A percentile compares a stretch with the other conserved stretches of the same genome.
These are phyloP conservation scores for Conus canariensis DNA, from an alignment of 2,888 invertebrate species.

Conservation along the genomic window DNA sequence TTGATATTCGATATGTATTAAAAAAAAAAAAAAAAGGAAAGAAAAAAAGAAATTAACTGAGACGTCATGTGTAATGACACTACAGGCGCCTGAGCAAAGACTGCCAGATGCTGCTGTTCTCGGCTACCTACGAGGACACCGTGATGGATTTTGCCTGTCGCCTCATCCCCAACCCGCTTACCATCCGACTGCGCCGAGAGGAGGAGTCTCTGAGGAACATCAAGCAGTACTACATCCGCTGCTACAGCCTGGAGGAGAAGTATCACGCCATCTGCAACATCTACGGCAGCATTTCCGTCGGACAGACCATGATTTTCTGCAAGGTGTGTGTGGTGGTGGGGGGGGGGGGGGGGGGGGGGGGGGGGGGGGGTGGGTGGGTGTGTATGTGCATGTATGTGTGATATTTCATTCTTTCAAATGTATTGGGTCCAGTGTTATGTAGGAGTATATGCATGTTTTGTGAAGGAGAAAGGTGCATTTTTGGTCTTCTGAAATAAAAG, in stretches of 20 bases:
- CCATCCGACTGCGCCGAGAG: constrained; percentile 87
- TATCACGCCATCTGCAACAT: constrained; percentile 96
- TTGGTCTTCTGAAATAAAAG: no score
- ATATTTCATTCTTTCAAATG: background rate
- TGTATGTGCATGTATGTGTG: background rate
- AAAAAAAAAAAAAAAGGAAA: no score
- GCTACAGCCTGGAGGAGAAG: constrained; percentile 91
- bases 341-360: no score
- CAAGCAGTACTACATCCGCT: constrained; percentile 96
- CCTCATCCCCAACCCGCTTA: constrained; percentile 92
- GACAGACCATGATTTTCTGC: constrained; percentile 99
- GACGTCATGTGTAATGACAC: no score
- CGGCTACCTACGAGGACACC: constrained; percentile 95
- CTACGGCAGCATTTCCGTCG: constrained; percentile 96
- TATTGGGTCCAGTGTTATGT: no score
- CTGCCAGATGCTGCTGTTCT: constrained; percentile 99
- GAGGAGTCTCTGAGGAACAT: constrained; percentile 98
- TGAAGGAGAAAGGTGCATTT: no score
- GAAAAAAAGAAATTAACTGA: no score
- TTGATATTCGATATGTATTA: no score
- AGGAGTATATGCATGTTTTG: no score
- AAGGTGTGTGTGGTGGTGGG: constrained; percentile 72
- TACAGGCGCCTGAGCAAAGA: constrained; percentile 83
- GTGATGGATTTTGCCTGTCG: constrained; percentile 98
- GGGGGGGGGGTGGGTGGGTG: background rate